Evolutionary conservation across 2,113 vertebrate genomes (phyloP), one percentile per base, ranked within the genome.

Genomic region (Mus pahari): DNA sequence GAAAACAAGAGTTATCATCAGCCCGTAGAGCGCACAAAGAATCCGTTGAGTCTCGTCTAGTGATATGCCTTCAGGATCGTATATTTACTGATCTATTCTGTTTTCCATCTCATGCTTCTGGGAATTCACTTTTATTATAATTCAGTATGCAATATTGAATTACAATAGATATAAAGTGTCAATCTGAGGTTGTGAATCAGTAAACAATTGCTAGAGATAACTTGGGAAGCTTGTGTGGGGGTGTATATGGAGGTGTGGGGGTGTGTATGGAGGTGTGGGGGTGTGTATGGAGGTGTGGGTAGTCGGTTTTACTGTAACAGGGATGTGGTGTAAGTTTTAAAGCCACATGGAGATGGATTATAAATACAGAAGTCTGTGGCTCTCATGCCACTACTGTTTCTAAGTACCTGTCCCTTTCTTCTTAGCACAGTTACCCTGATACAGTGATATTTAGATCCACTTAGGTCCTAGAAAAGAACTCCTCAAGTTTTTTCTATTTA

Each of bases 91-190:
- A 19, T n/a, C 48, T 48, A 48, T 7, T 48, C 48, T 48, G 48
- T 48, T 48, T 48, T 48, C 92, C 17, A 33, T 86, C 55, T 87
- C 2, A n/a, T 68, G 77, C 78, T 60, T 84, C 50, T 93, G 64
- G 84, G 55, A 79, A 94, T 79, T 92, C 24, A 75, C 17, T 92
- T 92, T 93, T 87, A 83, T 91, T 90, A 14, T 58, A 60, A 60
- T 60, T 22, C 17, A 5, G 17, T 58, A 53, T 53, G 11, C 13
- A 53, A 53, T 53, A 58, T 58, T 58, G 58, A 58, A 78, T 91
- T 90, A 19, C 64, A 42, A 22, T 95, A 45, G 75, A 55, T 42
- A 39, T 58, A 75, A 86, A 33, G 10, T 45, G 19, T 81, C 42
- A 9, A 28, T 77, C 55, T 92, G 6, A n/a, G 53, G 77, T 71